phyloP scores from a whole-genome alignment of 2,888 invertebrate species.

The Dicycla oo region DNA sequence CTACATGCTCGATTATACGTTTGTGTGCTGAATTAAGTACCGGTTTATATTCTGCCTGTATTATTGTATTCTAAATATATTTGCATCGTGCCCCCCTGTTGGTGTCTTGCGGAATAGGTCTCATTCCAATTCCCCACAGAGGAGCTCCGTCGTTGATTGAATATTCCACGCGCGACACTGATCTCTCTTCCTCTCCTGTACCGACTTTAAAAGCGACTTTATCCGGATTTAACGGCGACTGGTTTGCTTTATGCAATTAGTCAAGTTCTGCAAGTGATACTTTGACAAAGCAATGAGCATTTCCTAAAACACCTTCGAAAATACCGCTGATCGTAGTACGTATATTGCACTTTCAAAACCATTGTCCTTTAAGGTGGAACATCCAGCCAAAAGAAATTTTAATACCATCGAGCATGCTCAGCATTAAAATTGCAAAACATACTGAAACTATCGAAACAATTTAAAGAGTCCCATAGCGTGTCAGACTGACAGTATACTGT shows the following conservation, averaged over 20 bases:
- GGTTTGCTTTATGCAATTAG: slow-evolving; percentile 64
- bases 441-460: slow-evolving; percentile 18
- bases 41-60: slow-evolving; percentile 24
- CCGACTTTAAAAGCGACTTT: slow-evolving; percentile 67
- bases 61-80: slow-evolving; percentile 43
- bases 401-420: not conserved
- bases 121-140: slow-evolving; percentile 52
- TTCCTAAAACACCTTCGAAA: not conserved
- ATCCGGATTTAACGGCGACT: slow-evolving; percentile 62
- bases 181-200: slow-evolving; percentile 66
- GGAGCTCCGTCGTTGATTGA: slow-evolving; percentile 64
- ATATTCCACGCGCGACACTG: slow-evolving; percentile 71
- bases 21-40: slow-evolving; percentile 32
- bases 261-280: slow-evolving; percentile 12
- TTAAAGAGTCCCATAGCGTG: slow-evolving; percentile 20
- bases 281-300: not conserved
- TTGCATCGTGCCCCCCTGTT: slow-evolving; percentile 40
- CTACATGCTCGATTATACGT: not conserved
- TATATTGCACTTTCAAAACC: not conserved
- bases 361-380: not conserved
- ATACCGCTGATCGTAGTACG: not conserved
- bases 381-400: not conserved
- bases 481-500: slow-evolving; percentile 28
- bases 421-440: not conserved
- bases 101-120: slow-evolving; percentile 52